Evolutionary conservation across 2,113 vertebrate genomes (phyloP).

Genomic region (Zapus hudsonius): DNA sequence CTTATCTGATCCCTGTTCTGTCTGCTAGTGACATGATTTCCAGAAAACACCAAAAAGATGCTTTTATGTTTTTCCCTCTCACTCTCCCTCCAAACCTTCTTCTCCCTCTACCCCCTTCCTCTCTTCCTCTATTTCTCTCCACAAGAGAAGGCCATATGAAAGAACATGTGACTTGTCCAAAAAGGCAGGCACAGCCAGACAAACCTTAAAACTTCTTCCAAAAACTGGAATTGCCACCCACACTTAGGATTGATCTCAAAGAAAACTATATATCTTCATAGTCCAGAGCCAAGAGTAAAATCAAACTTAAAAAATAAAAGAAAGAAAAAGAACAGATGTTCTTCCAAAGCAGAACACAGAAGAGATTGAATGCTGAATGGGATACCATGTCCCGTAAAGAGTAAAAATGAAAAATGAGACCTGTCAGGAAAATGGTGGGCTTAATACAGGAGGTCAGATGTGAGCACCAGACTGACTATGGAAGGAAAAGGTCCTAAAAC

Average conservation of each 20-base stretch:
- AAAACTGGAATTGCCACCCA: constrained; percentile 2
- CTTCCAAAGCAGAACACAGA: background rate
- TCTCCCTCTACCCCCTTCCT: too few species aligned
- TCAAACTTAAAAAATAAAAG: background rate
- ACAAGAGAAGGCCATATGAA: background rate
- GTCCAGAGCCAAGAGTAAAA: constrained; percentile 27
- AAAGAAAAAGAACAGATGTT: background rate
- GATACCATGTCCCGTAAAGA: background rate
- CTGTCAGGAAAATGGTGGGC: background rate
- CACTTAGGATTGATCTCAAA: background rate
- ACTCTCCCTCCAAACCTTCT: too few species aligned
- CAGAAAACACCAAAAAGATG: background rate
- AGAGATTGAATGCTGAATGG: background rate
- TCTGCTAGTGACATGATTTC: background rate
- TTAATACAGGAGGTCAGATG: background rate
- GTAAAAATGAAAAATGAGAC: background rate
- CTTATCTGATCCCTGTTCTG: background rate
- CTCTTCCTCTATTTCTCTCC: background rate
- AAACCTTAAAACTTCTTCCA: background rate
- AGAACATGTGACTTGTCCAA: background rate
- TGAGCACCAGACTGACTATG: background rate
- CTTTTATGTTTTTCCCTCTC: background rate
- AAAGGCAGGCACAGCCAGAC: background rate
- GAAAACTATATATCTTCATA: background rate
- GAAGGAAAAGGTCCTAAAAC: background rate